Conservation (phyloP, 2,113 vertebrate species). For the Paraplagusia blochii region DNA sequence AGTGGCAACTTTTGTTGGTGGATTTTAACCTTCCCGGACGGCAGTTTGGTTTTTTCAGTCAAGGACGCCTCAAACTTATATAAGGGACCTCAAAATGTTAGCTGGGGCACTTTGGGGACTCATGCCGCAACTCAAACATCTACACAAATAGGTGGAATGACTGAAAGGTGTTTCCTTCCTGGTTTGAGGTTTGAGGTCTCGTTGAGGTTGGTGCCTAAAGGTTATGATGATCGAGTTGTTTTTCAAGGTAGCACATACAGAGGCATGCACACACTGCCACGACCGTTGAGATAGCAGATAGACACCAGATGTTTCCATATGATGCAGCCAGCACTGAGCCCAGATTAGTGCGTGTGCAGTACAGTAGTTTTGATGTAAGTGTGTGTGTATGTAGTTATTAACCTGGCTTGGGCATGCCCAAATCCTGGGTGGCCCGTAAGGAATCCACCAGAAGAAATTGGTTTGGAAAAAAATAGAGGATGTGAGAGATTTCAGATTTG, state of each 20-base stretch:
- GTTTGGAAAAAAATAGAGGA: conserved; percentile 25
- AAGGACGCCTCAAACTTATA: not conserved
- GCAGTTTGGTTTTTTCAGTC: too few relatives aligned
- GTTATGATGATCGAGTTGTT: conserved; percentile 50
- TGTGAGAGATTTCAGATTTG: conserved; percentile 25
- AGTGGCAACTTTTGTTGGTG: too few relatives aligned
- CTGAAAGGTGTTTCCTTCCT: conserved; percentile 1
- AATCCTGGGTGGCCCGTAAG: conserved; percentile 50
- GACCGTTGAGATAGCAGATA: conserved; percentile 43
- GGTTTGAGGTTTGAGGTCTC: conserved; percentile 13
- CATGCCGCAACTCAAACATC: not conserved
- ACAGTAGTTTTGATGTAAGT: conserved; percentile 20
- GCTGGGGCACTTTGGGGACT: not conserved
- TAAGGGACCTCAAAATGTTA: not conserved
- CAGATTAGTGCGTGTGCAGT: conserved; percentile 18
- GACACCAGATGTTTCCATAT: conserved; percentile 65
- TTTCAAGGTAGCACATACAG: conserved; percentile 38
- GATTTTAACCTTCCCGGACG: too few relatives aligned
- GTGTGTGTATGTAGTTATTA: conserved; percentile 52
- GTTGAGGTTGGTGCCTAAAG: conserved; percentile 1
- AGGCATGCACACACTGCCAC: conserved; percentile 8
- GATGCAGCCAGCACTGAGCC: conserved; percentile 30
- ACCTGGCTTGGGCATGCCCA: conserved; percentile 43
- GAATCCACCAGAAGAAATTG: conserved; percentile 32
- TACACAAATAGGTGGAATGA: not conserved